Evolutionary conservation across 2,888 invertebrate genomes (phyloP), one percentile per base, ranked within the genome.

Genomic region (Epinotia bilunana): DNA sequence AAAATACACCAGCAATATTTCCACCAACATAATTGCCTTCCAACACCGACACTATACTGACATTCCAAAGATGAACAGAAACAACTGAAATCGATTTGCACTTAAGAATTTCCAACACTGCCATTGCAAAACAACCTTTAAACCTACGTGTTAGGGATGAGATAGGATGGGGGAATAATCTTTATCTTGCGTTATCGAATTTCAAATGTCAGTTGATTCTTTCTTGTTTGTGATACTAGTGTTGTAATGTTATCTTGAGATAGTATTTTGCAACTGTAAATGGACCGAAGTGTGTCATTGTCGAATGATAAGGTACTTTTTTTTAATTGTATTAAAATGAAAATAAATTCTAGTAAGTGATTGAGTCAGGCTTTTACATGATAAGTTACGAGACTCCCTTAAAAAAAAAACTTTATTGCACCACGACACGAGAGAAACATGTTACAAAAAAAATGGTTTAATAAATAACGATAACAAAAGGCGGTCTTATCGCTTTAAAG

Each of bases 231-330:
- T 13, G 76, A 72, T 71, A 73, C 60, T 63, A 43, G 73, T 81
- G 78, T 81, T 78, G 79, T 78, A 80, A 82, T 70, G 60, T 33
- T 72, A 69, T 64, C 72, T 70, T 53, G 58, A 28, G 53, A 62
- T 75, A 80, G 82, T 82, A 82, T 81, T 72, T 82, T 80, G 81
- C 81, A 80, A 81, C 79, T 76, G 78, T 49, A 73, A 55, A 33
- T 39, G 16, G 55, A 65, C 23, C 0, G 55, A 67, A 20, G 33
- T 53, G 58, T 69, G 72, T 67, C 72, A 75, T 28, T 75, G 75
- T 46, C 72, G 62, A 46, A 28, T 57, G 67, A 49, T 49, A 46
- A 53, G 28, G 16, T 28, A 28, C 43, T n/a, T 33, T 33, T 7
- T 33, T 0, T 33, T 0, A 33, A 33, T 33, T 28, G 23, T 28